A percentile compares a stretch with the other conserved stretches of the same genome.
Conservation (phyloP, 2,797 vertebrate genomes). For the Tragelaphus eurycerus region DNA sequence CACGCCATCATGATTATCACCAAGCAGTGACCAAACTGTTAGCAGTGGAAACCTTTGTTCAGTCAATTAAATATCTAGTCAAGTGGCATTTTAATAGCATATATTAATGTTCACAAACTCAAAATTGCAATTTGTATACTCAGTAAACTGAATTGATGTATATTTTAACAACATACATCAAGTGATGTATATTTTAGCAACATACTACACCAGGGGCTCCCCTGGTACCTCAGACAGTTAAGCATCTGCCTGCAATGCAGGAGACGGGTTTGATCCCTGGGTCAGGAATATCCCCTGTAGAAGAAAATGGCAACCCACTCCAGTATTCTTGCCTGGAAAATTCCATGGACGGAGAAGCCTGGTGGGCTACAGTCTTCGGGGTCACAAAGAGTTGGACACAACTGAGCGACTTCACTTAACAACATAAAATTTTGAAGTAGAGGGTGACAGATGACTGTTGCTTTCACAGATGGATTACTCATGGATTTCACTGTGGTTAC, state of each 20-base stretch:
- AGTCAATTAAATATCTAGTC: neutral
- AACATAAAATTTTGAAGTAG: neutral
- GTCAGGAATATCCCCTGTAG: neutral
- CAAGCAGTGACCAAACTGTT: neutral
- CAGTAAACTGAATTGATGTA: neutral
- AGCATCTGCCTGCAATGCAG: neutral
- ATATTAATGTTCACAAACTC: neutral
- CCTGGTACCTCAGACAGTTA: neutral
- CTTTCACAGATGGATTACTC: neutral
- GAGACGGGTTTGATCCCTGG: neutral
- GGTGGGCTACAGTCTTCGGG: neutral
- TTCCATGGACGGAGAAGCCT: neutral
- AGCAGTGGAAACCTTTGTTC: neutral
- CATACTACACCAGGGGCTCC: neutral
- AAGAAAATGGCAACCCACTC: neutral
- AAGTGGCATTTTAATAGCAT: neutral
- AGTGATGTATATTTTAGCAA: neutral
- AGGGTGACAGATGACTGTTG: neutral
- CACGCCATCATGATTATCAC: neutral
- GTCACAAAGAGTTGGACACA: accelerated
- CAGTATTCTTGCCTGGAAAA: neutral
- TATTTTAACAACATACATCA: neutral
- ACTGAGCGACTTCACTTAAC: neutral
- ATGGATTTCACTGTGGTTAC: neutral
- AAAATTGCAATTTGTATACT: neutral